Percentiles rank a stretch among this genome's conserved stretches.
These are phyloP conservation scores for Semotilus atromaculatus DNA, from an alignment of 2,797 vertebrate species.

Conservation along the genomic window DNA sequence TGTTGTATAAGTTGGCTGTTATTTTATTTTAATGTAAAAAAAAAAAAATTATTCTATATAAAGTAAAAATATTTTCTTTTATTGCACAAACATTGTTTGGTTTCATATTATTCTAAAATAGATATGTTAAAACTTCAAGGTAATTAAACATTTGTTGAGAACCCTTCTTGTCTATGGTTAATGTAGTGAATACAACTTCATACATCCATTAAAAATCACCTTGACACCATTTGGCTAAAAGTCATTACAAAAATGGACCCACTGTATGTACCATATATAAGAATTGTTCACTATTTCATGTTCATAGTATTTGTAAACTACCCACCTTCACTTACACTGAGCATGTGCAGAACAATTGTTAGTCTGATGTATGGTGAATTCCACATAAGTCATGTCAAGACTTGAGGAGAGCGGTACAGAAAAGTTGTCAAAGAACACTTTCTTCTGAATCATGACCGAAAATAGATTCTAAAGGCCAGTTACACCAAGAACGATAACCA, in stretches of 20 bases:
- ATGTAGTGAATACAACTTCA: neutral
- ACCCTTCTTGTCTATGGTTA: neutral
- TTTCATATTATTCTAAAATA: neutral
- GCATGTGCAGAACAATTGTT: neutral
- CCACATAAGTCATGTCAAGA: slow-evolving; percentile 31
- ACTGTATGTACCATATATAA: neutral
- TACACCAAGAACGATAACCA: neutral
- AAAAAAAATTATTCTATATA: too few relatives aligned
- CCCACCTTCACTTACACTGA: neutral
- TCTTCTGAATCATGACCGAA: neutral
- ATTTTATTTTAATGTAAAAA: too few relatives aligned
- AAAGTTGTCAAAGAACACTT: neutral
- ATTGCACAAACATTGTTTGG: neutral
- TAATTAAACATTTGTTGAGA: neutral
- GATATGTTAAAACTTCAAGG: neutral
- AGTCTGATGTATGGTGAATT: neutral
- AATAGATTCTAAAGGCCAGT: neutral
- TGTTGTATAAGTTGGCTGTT: neutral
- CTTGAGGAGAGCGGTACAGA: slow-evolving; percentile 17
- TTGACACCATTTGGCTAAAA: neutral
- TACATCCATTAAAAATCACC: neutral
- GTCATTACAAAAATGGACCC: too few relatives aligned
- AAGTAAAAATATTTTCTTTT: neutral
- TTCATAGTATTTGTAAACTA: neutral
- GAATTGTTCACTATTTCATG: neutral